These are phyloP conservation scores for Venustoraphidia nigricollis DNA, from an alignment of 2,888 invertebrate species.

Conservation along the genomic window DNA sequence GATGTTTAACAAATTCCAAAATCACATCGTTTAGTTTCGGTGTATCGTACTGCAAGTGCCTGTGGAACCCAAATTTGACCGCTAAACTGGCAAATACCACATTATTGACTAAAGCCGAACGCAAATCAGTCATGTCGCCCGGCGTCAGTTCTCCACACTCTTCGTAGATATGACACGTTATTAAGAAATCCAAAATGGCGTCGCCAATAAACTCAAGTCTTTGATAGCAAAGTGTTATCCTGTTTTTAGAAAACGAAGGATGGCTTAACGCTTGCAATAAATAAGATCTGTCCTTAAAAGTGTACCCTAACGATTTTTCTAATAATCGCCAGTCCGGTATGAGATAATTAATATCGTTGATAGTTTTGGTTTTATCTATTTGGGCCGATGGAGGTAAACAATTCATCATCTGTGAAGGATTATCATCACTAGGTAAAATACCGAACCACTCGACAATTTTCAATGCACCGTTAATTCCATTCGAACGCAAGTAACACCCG, in stretches of 20 bases:
- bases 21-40: slow-evolving; percentile 35
- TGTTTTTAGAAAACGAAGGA: slow-evolving; percentile 70
- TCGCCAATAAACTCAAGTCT: slow-evolving; percentile 86
- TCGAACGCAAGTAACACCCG: slow-evolving; percentile 50
- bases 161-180: slow-evolving; percentile 79
- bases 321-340: slow-evolving; percentile 15
- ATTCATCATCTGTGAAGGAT: slow-evolving; percentile 17
- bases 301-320: slow-evolving; percentile 49
- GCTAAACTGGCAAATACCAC: slow-evolving; percentile 83
- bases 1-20: slow-evolving; percentile 45
- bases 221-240: slow-evolving; percentile 76
- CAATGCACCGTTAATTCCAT: slow-evolving; percentile 32
- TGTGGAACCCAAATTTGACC: slow-evolving; percentile 74
- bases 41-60: slow-evolving; percentile 42
- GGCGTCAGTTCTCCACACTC: slow-evolving; percentile 50
- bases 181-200: slow-evolving; percentile 77
- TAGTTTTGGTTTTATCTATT: slow-evolving; percentile 22
- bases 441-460: slow-evolving; percentile 47
- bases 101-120: slow-evolving; percentile 94
- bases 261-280: slow-evolving; percentile 88
- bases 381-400: slow-evolving; percentile 25
- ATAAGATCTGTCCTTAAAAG: slow-evolving; percentile 64
- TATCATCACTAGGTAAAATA: slow-evolving; percentile 21
- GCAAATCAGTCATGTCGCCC: slow-evolving; percentile 80
- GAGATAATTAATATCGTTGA: slow-evolving; percentile 30